A percentile compares a stretch with the other conserved stretches of the same genome.
phyloP scores from a whole-genome alignment of 2,888 invertebrate genomes.

The Drosophila picticornis region DNA sequence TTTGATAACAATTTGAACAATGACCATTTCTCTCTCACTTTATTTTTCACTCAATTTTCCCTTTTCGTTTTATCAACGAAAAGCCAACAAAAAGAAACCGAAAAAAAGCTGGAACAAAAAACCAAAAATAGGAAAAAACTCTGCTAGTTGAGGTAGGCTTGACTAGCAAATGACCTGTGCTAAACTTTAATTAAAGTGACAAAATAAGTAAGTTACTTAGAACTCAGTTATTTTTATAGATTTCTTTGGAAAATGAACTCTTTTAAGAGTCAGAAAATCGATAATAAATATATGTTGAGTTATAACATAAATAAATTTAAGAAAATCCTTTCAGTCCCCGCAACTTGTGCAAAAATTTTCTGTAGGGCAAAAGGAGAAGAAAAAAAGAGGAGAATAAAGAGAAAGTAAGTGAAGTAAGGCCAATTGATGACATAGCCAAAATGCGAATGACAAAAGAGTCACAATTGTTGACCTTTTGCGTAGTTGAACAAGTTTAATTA shows the following conservation, averaged over 20 bases:
- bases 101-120: neutral
- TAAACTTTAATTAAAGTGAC: neutral
- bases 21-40: constrained; percentile 54
- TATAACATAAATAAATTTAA: neutral
- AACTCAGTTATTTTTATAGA: neutral
- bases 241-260: no score
- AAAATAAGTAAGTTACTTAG: neutral
- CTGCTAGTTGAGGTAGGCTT: neutral
- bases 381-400: neutral
- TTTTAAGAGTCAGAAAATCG: neutral
- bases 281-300: neutral
- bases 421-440: constrained; percentile 19
- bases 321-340: no score
- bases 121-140: constrained; percentile 4
- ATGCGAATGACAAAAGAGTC: constrained; percentile 8
- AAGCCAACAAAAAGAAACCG: neutral
- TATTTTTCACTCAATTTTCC: constrained; percentile 36
- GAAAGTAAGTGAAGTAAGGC: no score
- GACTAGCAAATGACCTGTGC: neutral
- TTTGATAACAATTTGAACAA: constrained; percentile 67
- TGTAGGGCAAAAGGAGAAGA: neutral
- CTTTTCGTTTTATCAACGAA: constrained; percentile 24
- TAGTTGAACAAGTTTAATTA: constrained; percentile 71
- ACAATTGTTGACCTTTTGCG: constrained; percentile 65
- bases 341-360: no score